Conservation (phyloP, 2,113 vertebrate genomes). For the Phalacrocorax pelagicus region DNA sequence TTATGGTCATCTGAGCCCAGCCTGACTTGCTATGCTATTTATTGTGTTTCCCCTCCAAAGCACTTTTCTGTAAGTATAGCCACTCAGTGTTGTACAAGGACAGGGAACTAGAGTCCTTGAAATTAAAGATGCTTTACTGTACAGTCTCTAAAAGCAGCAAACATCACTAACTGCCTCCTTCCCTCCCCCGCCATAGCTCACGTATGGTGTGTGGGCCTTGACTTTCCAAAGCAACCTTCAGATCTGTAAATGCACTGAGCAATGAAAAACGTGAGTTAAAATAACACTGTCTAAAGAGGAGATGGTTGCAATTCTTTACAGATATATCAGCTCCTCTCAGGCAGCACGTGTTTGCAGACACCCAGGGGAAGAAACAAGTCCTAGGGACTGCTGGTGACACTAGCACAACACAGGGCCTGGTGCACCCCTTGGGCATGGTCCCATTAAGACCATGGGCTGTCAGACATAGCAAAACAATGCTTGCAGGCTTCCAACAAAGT, state of each 20-base stretch:
- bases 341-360: rapidly evolving
- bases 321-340: neutral
- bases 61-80: neutral
- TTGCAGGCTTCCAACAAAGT: neutral
- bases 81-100: neutral
- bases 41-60: neutral
- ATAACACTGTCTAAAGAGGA: neutral
- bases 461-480: neutral
- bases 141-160: neutral
- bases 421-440: neutral
- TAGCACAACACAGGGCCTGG: rapidly evolving
- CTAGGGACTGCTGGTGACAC: neutral
- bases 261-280: neutral
- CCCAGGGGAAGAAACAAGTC: neutral
- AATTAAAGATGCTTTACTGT: neutral
- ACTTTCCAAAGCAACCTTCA: conserved; percentile 1
- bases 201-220: neutral
- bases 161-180: neutral
- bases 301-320: neutral
- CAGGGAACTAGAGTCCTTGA: neutral
- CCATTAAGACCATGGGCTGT: neutral
- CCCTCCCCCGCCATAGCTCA: neutral
- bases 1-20: neutral
- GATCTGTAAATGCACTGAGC: neutral
- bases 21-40: neutral